Conservation (phyloP, 2,797 vertebrate species). For the Merluccius polli region DNA sequence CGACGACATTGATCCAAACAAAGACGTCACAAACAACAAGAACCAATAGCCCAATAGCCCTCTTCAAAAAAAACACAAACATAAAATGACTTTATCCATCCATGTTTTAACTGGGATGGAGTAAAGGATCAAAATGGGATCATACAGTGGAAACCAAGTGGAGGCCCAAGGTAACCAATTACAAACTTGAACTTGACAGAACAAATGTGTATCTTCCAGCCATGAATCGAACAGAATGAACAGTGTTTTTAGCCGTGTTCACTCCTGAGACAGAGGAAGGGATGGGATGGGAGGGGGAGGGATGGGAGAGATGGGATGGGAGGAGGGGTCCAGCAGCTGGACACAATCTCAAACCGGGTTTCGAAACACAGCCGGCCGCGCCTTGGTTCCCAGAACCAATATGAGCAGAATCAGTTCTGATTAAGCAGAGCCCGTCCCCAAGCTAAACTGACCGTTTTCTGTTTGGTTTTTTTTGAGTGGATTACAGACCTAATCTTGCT, state of each 20-base stretch:
- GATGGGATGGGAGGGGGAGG: conserved; percentile 27
- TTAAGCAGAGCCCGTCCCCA: conserved; percentile 49
- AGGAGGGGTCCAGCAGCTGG: not conserved
- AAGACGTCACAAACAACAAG: too few species aligned
- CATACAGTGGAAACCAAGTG: too few species aligned
- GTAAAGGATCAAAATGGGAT: too few species aligned
- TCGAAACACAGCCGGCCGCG: conserved; percentile 27
- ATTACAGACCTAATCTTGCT: conserved; percentile 60
- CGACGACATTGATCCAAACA: too few species aligned
- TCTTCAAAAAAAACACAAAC: too few species aligned
- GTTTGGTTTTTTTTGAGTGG: conserved; percentile 43
- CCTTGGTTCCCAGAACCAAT: conserved; percentile 49
- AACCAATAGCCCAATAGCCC: too few species aligned
- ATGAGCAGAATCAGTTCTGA: conserved; percentile 56
- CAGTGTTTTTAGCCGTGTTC: not conserved
- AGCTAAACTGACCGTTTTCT: conserved; percentile 37
- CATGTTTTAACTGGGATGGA: too few species aligned
- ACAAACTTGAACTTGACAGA: too few species aligned
- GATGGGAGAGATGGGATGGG: conserved; percentile 15
- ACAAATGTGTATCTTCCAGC: too few species aligned
- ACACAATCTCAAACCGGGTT: not conserved
- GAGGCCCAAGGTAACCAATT: too few species aligned
- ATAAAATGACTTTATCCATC: too few species aligned
- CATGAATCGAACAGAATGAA: not conserved
- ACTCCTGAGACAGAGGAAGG: not conserved